Evolutionary conservation across 2,797 vertebrate genomes (phyloP), one percentile per base, ranked within the genome.

Genomic region (Urophycis tenuis): DNA sequence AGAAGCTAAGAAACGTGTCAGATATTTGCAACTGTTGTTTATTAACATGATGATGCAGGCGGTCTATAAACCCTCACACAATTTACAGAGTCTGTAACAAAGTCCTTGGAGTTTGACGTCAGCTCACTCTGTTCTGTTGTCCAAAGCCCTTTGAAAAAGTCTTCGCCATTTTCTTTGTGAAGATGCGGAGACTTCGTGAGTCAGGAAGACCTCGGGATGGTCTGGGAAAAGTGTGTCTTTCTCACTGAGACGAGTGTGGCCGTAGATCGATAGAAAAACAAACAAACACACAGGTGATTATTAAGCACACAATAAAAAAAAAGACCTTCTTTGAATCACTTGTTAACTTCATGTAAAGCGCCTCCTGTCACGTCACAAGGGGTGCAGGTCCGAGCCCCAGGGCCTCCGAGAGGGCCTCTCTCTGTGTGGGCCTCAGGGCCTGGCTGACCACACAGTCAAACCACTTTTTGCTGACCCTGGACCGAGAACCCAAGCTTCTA

Each of bases 51-150:
- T 73, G 77, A 89, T 78, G 81, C 85, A 87, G 86, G 79, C 87
- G 87, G 88, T 92, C 86, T 91, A 92, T 88, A 92, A 90, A 90
- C 87, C 75, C 85, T 90, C 84, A 88, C 87, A 88, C 84, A 87
- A 90, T 90, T 78, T 91, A 90, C 91, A 93, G 89, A 53, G 45
- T 53, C 78, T 78, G 86, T 84, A 81, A 89, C 84, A 83, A 87
- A 87, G 79, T 89, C 84, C 83, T 82, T 78, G 78, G 82, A 82
- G 85, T 85, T 84, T 77, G 78, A 88, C 82, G 88, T 85, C 39
- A 41, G 85, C 74, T 77, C 17, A 41, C 17, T 17, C 3, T 12
- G 14, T 41, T 17, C 39, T 41, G 12, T 83, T 85, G 90, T 34
- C 0, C 88, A 85, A 32, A 89, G 92, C 90, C 79, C 93, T 93